Conservation (phyloP, 1,140 invertebrate genomes). For the Ladona fulva region DNA sequence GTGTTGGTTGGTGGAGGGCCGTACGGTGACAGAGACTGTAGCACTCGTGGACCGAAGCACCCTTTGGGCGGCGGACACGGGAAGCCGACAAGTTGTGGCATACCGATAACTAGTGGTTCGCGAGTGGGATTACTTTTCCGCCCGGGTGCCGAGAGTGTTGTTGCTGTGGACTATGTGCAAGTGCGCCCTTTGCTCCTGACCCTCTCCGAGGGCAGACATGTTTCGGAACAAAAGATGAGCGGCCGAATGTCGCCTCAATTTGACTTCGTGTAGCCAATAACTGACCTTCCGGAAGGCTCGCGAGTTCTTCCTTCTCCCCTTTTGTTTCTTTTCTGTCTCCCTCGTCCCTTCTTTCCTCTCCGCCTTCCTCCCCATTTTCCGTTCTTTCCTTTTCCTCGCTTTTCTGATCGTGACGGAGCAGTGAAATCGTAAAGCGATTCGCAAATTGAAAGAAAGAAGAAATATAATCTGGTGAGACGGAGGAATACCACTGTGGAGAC, state of each 20-base stretch:
- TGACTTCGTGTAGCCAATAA: no score
- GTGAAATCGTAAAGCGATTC: not conserved
- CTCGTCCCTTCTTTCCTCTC: not conserved
- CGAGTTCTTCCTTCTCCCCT: no score
- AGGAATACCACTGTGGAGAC: not conserved
- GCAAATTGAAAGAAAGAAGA: no score
- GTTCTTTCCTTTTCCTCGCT: not conserved
- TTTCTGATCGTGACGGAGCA: not conserved
- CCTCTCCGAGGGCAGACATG: not conserved
- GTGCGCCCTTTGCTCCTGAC: not conserved
- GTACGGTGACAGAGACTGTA: not conserved
- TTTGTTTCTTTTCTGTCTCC: no score
- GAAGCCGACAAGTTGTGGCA: no score
- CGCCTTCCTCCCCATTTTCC: not conserved
- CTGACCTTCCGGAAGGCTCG: no score
- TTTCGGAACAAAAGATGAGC: slow-evolving; percentile 5
- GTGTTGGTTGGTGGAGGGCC: not conserved
- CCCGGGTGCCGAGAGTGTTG: not conserved
- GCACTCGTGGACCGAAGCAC: not conserved
- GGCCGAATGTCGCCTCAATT: not conserved
- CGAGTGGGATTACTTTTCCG: not conserved
- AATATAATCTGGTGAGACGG: no score
- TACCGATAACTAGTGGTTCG: not conserved
- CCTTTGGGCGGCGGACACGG: no score
- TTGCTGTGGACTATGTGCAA: not conserved